A percentile compares a stretch with the other conserved stretches of the same genome.
phyloP scores from a whole-genome alignment of 2,888 invertebrate species.

The Mesochorus sp. region DNA sequence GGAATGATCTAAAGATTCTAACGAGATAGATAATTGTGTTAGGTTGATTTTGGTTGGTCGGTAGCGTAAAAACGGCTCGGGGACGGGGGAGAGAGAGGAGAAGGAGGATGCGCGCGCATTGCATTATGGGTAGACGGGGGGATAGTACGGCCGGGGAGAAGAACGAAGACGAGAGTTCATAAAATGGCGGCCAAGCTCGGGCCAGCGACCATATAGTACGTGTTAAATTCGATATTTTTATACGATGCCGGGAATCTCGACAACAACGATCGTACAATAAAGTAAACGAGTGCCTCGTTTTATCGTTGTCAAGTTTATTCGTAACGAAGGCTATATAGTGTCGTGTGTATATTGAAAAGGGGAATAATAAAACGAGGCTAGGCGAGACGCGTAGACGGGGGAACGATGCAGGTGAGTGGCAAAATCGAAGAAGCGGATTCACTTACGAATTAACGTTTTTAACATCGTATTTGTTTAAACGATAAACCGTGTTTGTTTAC shows the following conservation, averaged over 20 bases:
- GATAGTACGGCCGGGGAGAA: constrained; percentile 62
- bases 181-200: constrained; percentile 80
- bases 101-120: constrained; percentile 69
- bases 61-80: background rate
- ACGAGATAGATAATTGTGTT: constrained; percentile 60
- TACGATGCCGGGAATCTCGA: constrained; percentile 73
- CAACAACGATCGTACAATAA: constrained; percentile 68
- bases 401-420: constrained; percentile 81
- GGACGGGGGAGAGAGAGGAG: constrained; percentile 11
- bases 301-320: constrained; percentile 64
- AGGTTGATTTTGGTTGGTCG: constrained; percentile 17
- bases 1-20: too few species aligned
- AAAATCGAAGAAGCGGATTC: constrained; percentile 66
- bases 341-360: constrained; percentile 50
- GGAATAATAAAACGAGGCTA: constrained; percentile 67
- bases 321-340: constrained; percentile 61
- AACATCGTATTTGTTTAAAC: constrained; percentile 44
- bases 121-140: constrained; percentile 73
- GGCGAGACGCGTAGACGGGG: constrained; percentile 80
- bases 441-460: constrained; percentile 1
- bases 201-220: constrained; percentile 79
- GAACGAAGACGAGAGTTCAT: constrained; percentile 75
- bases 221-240: constrained; percentile 75
- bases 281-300: constrained; percentile 63
- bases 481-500: constrained; percentile 62